Evolutionary conservation across 2,797 vertebrate genomes (phyloP), one percentile per base, ranked within the genome.

Genomic region (Pseudochaenichthys georgianus): DNA sequence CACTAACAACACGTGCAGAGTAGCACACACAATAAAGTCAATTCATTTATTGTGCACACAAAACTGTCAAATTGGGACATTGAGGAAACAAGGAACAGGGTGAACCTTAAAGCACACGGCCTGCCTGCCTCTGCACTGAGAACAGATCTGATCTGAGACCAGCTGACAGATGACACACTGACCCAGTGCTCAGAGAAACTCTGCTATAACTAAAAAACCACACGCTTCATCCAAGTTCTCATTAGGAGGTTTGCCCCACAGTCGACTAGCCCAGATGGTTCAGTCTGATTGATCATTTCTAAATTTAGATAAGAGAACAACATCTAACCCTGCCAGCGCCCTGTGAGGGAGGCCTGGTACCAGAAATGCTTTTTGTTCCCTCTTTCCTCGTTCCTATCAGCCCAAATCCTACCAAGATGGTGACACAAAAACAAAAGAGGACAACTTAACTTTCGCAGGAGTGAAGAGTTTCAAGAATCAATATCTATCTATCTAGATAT

Each of bases 211-310:
- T 59, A 38, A 13, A 65, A 70, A 70, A 61, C 61, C 66, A 65
- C 55, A 61, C 10, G 3, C 54, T 50, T 12, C 77, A 46, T 62
- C 78, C 50, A 57, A 57, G 72, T 71, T 70, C 45, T 71, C 71
- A 65, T 70, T 65, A 52, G 67, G 51, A 53, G 34, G 9, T 70
- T 61, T 2, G 2, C 31, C 50, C 11, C 13, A 61, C 38, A 72
- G 31, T 52, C 23, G 50, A 53, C 61, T 19, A 53, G 46, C 42
- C 52, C 66, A 69, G 74, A 69, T 73, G 79, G 74, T 71, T 76
- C 52, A 58, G 70, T n/a, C 74, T 61, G 74, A 73, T 60, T 72
- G 67, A 70, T 43, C 59, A 64, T 60, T 54, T 67, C 74, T 78
- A 78, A 42, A 66, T 73, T 65, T 77, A 73, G 69, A 64, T 50